Conservation (phyloP, 1,140 invertebrate species). For the Aphis gossypii region DNA sequence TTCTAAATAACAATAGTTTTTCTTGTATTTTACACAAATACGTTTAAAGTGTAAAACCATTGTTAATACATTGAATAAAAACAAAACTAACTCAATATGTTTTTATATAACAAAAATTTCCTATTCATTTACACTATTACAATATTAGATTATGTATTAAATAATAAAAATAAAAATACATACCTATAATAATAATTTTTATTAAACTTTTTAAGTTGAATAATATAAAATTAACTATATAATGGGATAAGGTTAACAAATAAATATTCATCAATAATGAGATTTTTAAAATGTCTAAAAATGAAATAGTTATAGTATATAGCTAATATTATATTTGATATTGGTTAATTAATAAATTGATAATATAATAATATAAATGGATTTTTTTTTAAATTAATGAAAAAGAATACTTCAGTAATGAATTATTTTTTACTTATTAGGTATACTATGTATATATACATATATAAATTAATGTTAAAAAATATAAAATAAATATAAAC, state of each 20-base stretch:
- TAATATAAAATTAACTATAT: neutral
- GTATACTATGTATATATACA: neutral
- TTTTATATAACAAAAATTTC: neutral
- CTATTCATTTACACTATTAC: neutral
- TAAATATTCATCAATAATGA: neutral
- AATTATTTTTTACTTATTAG: neutral
- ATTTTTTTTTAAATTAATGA: neutral
- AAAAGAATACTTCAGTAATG: neutral
- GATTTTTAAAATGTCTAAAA: neutral
- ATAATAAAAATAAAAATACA: neutral
- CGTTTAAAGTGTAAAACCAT: neutral
- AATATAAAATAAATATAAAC: too few species aligned
- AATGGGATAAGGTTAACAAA: neutral
- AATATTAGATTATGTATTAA: neutral
- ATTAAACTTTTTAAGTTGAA: neutral
- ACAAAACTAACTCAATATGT: neutral
- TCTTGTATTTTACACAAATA: neutral
- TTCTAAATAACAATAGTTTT: neutral
- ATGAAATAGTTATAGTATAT: neutral
- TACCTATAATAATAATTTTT: neutral
- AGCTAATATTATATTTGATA: neutral
- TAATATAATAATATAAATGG: neutral
- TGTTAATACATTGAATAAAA: neutral
- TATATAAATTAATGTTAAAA: too few species aligned
- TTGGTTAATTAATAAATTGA: neutral